Evolutionary conservation across 2,113 vertebrate genomes (phyloP), one percentile per base, ranked within the genome.

Genomic region (Coryphaenoides rupestris): DNA sequence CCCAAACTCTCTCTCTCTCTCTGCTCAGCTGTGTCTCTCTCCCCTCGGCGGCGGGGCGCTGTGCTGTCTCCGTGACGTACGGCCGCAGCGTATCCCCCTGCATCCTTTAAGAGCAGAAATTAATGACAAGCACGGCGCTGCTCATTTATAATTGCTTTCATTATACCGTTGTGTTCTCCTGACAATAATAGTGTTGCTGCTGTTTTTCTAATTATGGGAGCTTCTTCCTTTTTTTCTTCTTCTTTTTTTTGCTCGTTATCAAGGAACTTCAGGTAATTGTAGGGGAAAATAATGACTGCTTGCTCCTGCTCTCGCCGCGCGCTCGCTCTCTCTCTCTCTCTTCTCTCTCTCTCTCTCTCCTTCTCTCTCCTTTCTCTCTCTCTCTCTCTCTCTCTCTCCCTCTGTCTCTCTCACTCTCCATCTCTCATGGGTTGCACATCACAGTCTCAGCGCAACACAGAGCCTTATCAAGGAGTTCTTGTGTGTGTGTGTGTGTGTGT

Each of bases 111-210:
- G 93, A 93, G 90, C 90, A 89, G 80, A 92, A 94, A 96, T 95
- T 95, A 94, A 95, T 92, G 93, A 93, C 92, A 92, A 89, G 89
- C 90, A 87, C 88, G 89, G 89, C 81, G 91, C 90, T 82, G 86
- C 93, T 93, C 92, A 91, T 95, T 94, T 94, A 94, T 96, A 95
- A 95, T 93, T 92, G 93, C 93, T 95, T n/a, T 96, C 92, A 92
- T 96, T 95, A 93, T 86, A 87, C 81, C 58, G 81, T 86, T 79
- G 87, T 93, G 88, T 91, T 90, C 93, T 95, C 92, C 85, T 92
- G 94, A 93, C 92, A 93, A 94, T 95, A 92, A 92, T 87, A 84
- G 89, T 89, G 89, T 91, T 94, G 93, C 90, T 89, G 89, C 86
- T 86, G 90, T 92, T 91, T 40, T 94, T 92, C 91, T 94, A 93